phyloP scores from a whole-genome alignment of 2,888 invertebrate species.

The Melinaea menophilus region DNA sequence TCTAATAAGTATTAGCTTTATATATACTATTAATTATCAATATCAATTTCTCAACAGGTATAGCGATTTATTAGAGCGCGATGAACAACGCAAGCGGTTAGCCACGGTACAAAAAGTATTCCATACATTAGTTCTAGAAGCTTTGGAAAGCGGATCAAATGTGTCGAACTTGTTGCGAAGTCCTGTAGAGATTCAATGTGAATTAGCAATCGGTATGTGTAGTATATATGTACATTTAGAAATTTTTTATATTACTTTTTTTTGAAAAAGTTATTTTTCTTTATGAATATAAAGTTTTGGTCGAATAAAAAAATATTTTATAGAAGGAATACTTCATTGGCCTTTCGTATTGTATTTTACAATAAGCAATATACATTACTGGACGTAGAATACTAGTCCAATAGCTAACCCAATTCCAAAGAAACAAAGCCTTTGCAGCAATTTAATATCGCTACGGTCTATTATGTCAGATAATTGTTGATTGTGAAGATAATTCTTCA shows the following conservation, averaged over 20 bases:
- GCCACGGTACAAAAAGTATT: constrained; percentile 70
- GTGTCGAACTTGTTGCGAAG: constrained; percentile 58
- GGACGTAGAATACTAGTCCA: constrained; percentile 13
- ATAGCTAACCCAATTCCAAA: constrained; percentile 39
- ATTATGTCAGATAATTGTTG: constrained; percentile 25
- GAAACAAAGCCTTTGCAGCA: constrained; percentile 33
- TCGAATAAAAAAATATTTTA: too few relatives aligned
- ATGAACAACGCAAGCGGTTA: constrained; percentile 60
- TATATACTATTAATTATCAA: neutral
- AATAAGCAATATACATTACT: too few relatives aligned
- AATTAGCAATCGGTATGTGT: constrained; percentile 60
- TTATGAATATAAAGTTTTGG: neutral
- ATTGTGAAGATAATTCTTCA: constrained; percentile 8
- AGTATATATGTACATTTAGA: neutral
- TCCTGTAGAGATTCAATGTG: constrained; percentile 67
- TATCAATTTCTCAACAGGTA: constrained; percentile 47
- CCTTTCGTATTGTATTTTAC: too few relatives aligned
- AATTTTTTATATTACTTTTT: neutral
- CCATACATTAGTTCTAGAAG: constrained; percentile 56
- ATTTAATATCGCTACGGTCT: constrained; percentile 27
- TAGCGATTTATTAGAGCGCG: constrained; percentile 61
- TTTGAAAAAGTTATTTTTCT: neutral
- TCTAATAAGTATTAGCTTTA: neutral
- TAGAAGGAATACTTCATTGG: too few relatives aligned
- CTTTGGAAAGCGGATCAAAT: constrained; percentile 50